Conservation (phyloP, 2,888 invertebrate genomes). For the Argyresthia albistria region DNA sequence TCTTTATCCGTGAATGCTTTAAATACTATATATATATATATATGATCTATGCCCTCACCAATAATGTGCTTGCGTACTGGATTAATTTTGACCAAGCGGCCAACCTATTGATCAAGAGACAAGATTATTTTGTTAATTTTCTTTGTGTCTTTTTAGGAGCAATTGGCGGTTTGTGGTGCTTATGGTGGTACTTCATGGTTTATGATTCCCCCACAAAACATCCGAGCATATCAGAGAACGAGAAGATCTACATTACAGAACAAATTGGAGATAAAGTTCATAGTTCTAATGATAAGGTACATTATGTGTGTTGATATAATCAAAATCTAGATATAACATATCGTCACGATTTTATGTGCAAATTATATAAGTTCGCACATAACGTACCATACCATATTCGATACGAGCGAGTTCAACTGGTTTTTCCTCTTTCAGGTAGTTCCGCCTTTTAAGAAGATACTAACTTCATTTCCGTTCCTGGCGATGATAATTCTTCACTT, state of each 20-base stretch:
- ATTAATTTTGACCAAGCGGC: too few species aligned
- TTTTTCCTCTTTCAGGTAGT: slow-evolving; percentile 57
- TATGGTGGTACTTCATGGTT: slow-evolving; percentile 74
- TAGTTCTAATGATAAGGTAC: too few species aligned
- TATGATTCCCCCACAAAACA: slow-evolving; percentile 76
- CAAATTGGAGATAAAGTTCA: slow-evolving; percentile 22
- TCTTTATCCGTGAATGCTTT: too few species aligned
- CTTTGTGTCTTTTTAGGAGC: too few species aligned
- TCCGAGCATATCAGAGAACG: slow-evolving; percentile 73
- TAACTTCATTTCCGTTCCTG: slow-evolving; percentile 78
- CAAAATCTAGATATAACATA: not conserved
- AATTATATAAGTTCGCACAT: too few species aligned
- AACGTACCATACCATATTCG: not conserved
- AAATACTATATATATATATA: too few species aligned
- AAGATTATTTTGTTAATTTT: too few species aligned
- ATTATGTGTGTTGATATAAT: too few species aligned
- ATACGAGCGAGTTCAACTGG: too few species aligned
- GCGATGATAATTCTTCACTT: slow-evolving; percentile 78
- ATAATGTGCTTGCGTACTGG: too few species aligned
- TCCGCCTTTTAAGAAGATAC: slow-evolving; percentile 76
- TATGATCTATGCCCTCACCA: too few species aligned
- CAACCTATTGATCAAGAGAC: too few species aligned
- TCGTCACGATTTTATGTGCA: not conserved
- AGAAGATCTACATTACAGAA: slow-evolving; percentile 75
- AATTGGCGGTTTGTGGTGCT: not conserved